These are phyloP conservation scores for Melinopterus prodromus DNA, from an alignment of 2,888 invertebrate genomes.

Conservation along the genomic window DNA sequence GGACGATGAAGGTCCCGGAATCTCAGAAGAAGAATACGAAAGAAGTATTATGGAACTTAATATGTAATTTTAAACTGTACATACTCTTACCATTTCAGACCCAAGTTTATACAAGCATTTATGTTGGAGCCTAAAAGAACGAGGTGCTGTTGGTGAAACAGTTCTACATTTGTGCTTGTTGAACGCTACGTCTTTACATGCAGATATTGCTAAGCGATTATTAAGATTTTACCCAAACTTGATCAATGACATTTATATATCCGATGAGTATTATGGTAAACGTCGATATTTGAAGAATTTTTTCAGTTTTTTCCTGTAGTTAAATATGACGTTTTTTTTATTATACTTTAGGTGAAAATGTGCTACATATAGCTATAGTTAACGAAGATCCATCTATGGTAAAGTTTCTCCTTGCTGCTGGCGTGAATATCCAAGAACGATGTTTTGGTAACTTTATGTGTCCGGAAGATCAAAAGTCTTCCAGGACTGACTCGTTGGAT, in stretches of 20 bases:
- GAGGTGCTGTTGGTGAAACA: slow-evolving; percentile 96
- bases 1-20: slow-evolving; percentile 76
- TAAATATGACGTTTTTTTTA: background rate
- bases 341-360: slow-evolving; percentile 79
- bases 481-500: slow-evolving; percentile 84
- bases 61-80: slow-evolving; percentile 6
- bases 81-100: slow-evolving; percentile 56
- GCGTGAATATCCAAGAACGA: slow-evolving; percentile 91
- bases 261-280: slow-evolving; percentile 95
- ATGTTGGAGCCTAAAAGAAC: slow-evolving; percentile 90
- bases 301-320: slow-evolving; percentile 8
- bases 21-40: slow-evolving; percentile 62
- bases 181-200: slow-evolving; percentile 89
- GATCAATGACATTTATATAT: slow-evolving; percentile 94
- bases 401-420: slow-evolving; percentile 90
- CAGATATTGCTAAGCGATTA: slow-evolving; percentile 91
- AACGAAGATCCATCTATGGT: slow-evolving; percentile 99
- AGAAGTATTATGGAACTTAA: slow-evolving; percentile 53
- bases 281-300: slow-evolving; percentile 13
- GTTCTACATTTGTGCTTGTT: slow-evolving; percentile 92
- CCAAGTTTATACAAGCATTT: slow-evolving; percentile 81
- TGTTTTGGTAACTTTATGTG: slow-evolving; percentile 97
- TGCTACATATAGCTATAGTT: slow-evolving; percentile 96
- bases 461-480: slow-evolving; percentile 96
- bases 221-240: slow-evolving; percentile 93